phyloP scores from a whole-genome alignment of 2,797 vertebrate species.

The Argya squamiceps region DNA sequence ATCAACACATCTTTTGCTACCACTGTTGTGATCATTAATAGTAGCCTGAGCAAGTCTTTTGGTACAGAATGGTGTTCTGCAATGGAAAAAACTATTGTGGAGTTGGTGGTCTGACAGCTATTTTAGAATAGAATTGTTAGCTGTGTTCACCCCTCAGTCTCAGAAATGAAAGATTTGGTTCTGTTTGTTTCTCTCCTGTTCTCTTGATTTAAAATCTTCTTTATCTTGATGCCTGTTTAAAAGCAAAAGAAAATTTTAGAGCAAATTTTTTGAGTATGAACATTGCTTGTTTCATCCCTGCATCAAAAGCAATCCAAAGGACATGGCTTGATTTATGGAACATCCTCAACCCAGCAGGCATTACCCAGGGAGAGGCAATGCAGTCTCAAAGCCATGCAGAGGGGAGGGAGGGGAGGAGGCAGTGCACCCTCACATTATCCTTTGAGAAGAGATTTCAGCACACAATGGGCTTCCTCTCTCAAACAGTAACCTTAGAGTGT shows the following conservation, averaged over 20 bases:
- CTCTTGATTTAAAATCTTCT: not conserved
- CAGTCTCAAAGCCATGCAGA: not conserved
- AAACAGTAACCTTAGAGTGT: not conserved
- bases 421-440: not conserved
- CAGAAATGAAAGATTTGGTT: not conserved
- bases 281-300: not conserved
- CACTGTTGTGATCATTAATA: not conserved
- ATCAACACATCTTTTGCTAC: not conserved
- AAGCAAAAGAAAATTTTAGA: not conserved
- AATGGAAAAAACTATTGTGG: not conserved
- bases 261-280: not conserved
- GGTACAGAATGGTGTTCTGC: not conserved
- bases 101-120: not conserved
- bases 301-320: not conserved
- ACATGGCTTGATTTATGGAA: not conserved
- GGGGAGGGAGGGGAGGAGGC: not conserved
- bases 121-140: not conserved
- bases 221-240: not conserved
- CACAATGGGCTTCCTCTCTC: not conserved
- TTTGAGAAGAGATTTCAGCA: not conserved
- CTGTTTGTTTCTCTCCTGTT: not conserved
- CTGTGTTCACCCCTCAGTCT: not conserved
- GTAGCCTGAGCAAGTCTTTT: not conserved
- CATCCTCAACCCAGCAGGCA: not conserved
- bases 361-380: not conserved